These are phyloP conservation scores for Spinus pinus DNA, from an alignment of 2,797 vertebrate genomes.

Conservation along the genomic window DNA sequence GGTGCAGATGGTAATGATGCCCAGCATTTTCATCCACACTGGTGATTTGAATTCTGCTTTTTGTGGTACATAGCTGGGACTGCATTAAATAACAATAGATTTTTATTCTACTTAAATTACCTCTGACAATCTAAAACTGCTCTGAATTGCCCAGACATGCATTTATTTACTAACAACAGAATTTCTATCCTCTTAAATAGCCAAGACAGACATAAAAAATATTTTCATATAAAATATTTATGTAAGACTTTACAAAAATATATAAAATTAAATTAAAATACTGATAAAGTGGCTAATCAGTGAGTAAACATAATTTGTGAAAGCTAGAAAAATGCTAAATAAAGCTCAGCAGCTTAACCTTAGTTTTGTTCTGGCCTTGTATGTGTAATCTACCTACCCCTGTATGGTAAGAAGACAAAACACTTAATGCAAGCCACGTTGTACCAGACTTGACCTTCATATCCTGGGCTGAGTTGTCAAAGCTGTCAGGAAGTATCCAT, in stretches of 20 bases:
- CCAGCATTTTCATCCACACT: background rate
- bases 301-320: background rate
- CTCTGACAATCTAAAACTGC: background rate
- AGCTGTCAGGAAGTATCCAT: background rate
- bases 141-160: background rate
- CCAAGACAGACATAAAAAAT: background rate
- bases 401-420: background rate
- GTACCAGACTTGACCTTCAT: background rate
- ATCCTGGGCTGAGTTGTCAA: background rate
- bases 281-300: background rate
- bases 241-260: background rate
- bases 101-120: background rate
- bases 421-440: rapidly evolving
- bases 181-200: background rate
- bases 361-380: background rate
- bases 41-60: background rate
- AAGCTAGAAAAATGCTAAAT: background rate
- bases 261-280: background rate
- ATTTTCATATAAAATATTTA: background rate
- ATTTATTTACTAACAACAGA: background rate
- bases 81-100: background rate
- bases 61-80: background rate
- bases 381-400: background rate
- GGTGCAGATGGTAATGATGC: background rate
- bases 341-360: background rate